Conservation (phyloP, 2,888 invertebrate species). For the Tethea ocularis region DNA sequence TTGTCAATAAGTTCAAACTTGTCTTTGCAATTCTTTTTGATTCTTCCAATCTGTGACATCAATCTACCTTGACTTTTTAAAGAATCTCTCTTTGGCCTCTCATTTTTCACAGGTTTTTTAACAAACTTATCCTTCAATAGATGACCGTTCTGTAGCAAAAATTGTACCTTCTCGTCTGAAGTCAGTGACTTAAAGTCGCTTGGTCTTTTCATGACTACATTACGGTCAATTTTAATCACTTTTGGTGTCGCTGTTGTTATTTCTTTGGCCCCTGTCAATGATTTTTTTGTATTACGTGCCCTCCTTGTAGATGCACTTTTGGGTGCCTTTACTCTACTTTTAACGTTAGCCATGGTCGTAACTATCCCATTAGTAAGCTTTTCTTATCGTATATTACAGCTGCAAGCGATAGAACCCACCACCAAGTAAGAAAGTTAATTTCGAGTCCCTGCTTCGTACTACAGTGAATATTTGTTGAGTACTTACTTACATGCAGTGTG, state of each 20-base stretch:
- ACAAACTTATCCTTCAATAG: conserved; percentile 36
- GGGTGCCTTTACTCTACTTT: conserved; percentile 64
- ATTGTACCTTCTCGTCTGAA: conserved; percentile 45
- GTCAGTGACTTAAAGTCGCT: conserved; percentile 38
- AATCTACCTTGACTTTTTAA: conserved; percentile 25
- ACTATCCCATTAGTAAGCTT: conserved; percentile 64
- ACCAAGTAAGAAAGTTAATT: conserved; percentile 61
- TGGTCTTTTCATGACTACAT: conserved; percentile 41
- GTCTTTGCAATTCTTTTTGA: conserved; percentile 47
- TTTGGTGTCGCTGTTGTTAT: conserved; percentile 29
- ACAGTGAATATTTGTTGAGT: conserved; percentile 49
- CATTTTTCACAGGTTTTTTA: conserved; percentile 16
- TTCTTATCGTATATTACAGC: conserved; percentile 38
- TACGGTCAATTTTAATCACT: conserved; percentile 27
- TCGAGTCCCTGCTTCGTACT: conserved; percentile 41
- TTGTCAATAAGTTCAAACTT: conserved; percentile 57
- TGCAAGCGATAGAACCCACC: conserved; percentile 68
- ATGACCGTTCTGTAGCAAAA: conserved; percentile 51
- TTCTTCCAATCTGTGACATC: conserved; percentile 46
- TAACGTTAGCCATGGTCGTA: conserved; percentile 72
- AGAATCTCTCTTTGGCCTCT: conserved; percentile 12
- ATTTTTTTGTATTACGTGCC: conserved; percentile 55
- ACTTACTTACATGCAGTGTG: conserved; percentile 75
- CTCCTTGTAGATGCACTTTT: conserved; percentile 54
- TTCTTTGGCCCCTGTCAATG: conserved; percentile 53